These are phyloP conservation scores for Empis livida DNA, from an alignment of 2,888 invertebrate genomes.

Conservation along the genomic window DNA sequence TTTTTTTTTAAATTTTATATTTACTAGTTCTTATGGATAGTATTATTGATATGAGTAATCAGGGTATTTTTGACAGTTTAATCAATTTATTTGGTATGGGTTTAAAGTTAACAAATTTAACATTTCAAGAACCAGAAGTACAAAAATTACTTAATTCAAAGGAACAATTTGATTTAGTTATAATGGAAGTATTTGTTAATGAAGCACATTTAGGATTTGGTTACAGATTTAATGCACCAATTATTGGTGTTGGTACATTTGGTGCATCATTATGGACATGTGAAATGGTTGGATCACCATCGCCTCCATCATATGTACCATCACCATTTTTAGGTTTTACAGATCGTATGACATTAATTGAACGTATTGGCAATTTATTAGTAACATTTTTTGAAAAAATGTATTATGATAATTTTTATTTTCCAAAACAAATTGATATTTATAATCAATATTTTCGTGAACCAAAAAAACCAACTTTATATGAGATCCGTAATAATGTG, in stretches of 20 bases:
- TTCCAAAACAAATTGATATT: conserved; percentile 24
- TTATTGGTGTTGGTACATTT: conserved; percentile 25
- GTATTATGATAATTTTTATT: conserved; percentile 18
- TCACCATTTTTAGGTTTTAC: conserved; percentile 21
- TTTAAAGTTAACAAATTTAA: conserved; percentile 15
- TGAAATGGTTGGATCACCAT: conserved; percentile 20
- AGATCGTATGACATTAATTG: conserved; percentile 28
- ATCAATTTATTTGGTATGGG: conserved; percentile 17
- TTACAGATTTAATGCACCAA: conserved; percentile 26
- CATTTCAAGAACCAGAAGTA: conserved; percentile 19
- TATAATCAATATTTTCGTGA: conserved; percentile 24
- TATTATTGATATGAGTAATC: not conserved
- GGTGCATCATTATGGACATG: conserved; percentile 26
- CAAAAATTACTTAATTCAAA: conserved; percentile 23
- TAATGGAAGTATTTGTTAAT: conserved; percentile 30
- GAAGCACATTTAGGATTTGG: conserved; percentile 31
- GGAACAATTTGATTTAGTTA: conserved; percentile 30
- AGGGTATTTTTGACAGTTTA: not conserved
- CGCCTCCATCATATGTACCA: conserved; percentile 30
- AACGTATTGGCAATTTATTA: conserved; percentile 29
- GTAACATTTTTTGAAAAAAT: conserved; percentile 18
- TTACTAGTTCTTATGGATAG: conserved; percentile 2
- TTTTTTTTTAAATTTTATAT: not conserved
- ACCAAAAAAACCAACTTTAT: conserved; percentile 18
- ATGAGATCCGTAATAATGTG: conserved; percentile 21